A percentile compares a stretch with the other conserved stretches of the same genome.
Evolutionary conservation across 2,888 invertebrate genomes (phyloP).

Genomic region (Exephanes ischioxanthus): DNA sequence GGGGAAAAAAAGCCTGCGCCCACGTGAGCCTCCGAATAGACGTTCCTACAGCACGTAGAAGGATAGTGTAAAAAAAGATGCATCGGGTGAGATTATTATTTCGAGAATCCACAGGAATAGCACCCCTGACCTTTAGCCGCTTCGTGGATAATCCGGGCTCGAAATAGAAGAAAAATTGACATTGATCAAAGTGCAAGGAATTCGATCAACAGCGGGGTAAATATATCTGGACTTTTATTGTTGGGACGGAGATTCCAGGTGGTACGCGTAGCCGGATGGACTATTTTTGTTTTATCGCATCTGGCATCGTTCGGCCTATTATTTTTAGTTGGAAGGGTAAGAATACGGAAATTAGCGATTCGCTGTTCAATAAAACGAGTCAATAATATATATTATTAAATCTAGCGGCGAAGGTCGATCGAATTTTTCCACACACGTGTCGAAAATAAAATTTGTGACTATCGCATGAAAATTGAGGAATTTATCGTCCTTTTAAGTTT

Average conservation of each 20-base stretch:
- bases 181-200: not conserved
- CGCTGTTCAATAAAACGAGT: not conserved
- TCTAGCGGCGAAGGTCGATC: not conserved
- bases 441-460: not conserved
- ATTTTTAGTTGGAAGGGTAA: not conserved
- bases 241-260: not conserved
- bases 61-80: slow-evolving; percentile 27
- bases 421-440: not conserved
- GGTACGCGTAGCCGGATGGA: not conserved
- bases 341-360: not conserved
- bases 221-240: not conserved
- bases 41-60: slow-evolving; percentile 26
- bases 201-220: slow-evolving; percentile 6
- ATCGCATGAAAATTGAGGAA: not conserved
- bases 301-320: not conserved
- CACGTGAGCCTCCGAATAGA: slow-evolving; percentile 47
- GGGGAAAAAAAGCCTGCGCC: slow-evolving; percentile 23
- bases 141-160: not conserved
- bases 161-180: slow-evolving; percentile 14
- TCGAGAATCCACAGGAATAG: slow-evolving; percentile 24
- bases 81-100: slow-evolving; percentile 42
- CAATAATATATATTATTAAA: not conserved
- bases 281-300: not conserved
- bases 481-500: not conserved
- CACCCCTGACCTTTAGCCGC: slow-evolving; percentile 35